Evolutionary conservation across 2,113 vertebrate genomes (phyloP).

Genomic region (Melanerpes formicivorus): DNA sequence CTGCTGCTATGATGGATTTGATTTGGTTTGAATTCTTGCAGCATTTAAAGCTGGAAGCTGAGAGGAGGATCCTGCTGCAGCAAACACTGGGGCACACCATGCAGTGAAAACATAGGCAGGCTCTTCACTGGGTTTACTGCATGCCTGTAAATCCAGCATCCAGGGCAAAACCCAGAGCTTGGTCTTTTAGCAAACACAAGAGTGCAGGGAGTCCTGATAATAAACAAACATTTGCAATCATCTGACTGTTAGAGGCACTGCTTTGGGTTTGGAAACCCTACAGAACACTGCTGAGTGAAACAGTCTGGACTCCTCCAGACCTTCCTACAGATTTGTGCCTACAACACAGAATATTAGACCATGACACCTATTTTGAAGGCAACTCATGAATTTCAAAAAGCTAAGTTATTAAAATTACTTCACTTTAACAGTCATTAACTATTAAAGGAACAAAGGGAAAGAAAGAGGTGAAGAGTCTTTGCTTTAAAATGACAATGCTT

Average conservation of each 20-base stretch:
- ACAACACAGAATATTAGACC: not conserved
- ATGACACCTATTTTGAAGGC: not conserved
- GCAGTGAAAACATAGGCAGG: not conserved
- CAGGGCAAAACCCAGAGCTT: not conserved
- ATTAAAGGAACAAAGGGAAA: conserved; percentile 8
- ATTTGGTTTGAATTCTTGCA: not conserved
- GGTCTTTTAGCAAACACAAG: not conserved
- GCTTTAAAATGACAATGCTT: not conserved
- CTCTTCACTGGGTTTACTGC: not conserved
- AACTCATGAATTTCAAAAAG: conserved; percentile 12
- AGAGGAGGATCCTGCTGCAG: not conserved
- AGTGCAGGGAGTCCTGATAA: not conserved
- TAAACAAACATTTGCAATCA: not conserved
- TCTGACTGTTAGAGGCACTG: not conserved
- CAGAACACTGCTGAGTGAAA: not conserved
- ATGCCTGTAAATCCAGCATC: fast-evolving
- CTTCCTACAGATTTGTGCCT: not conserved
- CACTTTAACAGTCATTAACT: not conserved
- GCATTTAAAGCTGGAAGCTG: fast-evolving
- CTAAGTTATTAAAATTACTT: conserved; percentile 5
- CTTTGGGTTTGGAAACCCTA: not conserved
- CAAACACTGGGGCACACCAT: not conserved
- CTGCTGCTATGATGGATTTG: not conserved
- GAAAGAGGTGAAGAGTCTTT: not conserved
- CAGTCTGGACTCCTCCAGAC: not conserved